A percentile compares a stretch with the other conserved stretches of the same genome.
These are phyloP conservation scores for Parnassius orleans DNA, from an alignment of 2,888 invertebrate genomes.

Conservation along the genomic window DNA sequence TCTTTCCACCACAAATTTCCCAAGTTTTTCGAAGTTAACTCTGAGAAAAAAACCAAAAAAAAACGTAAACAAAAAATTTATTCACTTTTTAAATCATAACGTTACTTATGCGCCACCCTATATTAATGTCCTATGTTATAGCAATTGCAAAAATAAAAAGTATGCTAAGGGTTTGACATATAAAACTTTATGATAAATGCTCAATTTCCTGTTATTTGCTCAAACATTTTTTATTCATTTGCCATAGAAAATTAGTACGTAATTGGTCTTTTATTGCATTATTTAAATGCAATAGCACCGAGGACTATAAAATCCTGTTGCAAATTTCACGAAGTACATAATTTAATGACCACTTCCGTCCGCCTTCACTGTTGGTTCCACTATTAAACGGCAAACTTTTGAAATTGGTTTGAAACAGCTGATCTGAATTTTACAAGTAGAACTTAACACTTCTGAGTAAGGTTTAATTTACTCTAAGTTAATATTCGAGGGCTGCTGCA, in stretches of 20 bases:
- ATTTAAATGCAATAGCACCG: conserved; percentile 23
- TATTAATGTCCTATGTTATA: no score
- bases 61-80: no score
- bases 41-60: no score
- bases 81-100: no score
- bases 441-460: conserved; percentile 29
- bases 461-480: conserved; percentile 24
- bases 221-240: not conserved
- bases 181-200: no score
- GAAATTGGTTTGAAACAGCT: conserved; percentile 27
- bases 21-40: no score
- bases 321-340: conserved; percentile 50
- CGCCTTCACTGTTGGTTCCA: conserved; percentile 34
- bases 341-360: conserved; percentile 48
- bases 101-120: no score
- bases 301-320: conserved; percentile 35
- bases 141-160: no score
- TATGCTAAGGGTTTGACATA: no score
- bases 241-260: conserved; percentile 9
- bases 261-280: conserved; percentile 26
- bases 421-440: conserved; percentile 20
- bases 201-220: no score
- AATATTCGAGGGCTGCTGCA: conserved; percentile 16
- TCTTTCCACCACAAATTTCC: no score
- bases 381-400: conserved; percentile 41